Evolutionary conservation across 2,888 invertebrate species (phyloP), one percentile per base, ranked within the genome.

Genomic region (Hypolimnas misippus): DNA sequence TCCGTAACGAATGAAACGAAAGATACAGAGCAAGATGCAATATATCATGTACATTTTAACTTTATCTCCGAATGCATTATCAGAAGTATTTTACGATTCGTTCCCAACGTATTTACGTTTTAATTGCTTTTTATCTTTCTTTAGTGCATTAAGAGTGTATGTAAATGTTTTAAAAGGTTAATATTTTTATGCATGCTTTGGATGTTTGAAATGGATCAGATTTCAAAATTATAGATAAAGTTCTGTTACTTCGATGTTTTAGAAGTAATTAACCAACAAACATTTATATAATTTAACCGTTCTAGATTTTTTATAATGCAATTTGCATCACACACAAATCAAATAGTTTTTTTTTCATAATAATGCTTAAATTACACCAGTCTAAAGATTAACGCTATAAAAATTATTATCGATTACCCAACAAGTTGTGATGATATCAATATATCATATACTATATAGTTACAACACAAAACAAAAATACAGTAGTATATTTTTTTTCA

Each of bases 81-180:
- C 40, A 19, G 35, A 58, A 55, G 52, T 46, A 40, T 50, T 16
- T 62, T 63, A 54, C 53, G 54, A 57, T 57, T 35, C 44, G 50
- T 54, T 57, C 44, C 49, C 42, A 17, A 59, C 19, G 33, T 57
- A 62, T 54, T 58, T 54, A 31, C 29, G 53, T 46, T 63, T 60
- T 61, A 66, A 57, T 63, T 56, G 60, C 49, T 29, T 16, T 63
- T 63, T 63, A 66, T 63, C 66, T 61, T 3, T 21, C 49, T 33
- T 42, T 53, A 56, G 52, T 44, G 8, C 57, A 57, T 63, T 62
- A 44, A 65, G 49, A 57, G 54, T 53, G 31, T 33, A 17, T 31
- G 65, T 56, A 57, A 62, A 50, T 35, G 21, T 44, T 44, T 42
- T 53, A 59, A 59, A 53, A 59, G 53, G 16, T 46, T 35, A 1